Evolutionary conservation across 2,113 vertebrate genomes (phyloP), one percentile per base, ranked within the genome.

Genomic region (Telmatochromis sp.): DNA sequence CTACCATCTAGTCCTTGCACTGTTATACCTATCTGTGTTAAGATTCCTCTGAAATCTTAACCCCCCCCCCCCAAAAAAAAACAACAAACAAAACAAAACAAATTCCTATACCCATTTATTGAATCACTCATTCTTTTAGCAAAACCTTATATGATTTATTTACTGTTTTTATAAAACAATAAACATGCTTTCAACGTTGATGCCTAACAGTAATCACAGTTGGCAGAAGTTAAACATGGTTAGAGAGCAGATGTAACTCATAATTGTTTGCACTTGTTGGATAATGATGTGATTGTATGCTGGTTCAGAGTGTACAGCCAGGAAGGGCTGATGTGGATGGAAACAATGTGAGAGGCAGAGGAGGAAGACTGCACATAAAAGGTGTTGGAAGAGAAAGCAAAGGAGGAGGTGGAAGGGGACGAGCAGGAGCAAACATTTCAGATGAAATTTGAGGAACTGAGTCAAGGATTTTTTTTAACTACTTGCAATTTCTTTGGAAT

Each of bases 41-140:
- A 57, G 23, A 57, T 14, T 9, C 55, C 55, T 5, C 28, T 63
- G 28, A 33, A 60, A 19, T 35, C 17, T 63, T 63, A 35, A 6
- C 3, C 1, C 9, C 53, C 8, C 3, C n/a, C n/a, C 19, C 9
- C 2, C 0, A 26, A 26, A 1, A 15, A 49, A 9, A 49, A 2
- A 3, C 3, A 4, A 26, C 1, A 26, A 26, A 26, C 26, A 4
- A 8, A 14, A 5, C 2, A 68, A 42, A 42, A 14, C 5, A 6
- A 73, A 73, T 6, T 28, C 13, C 14, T 73, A 15, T 45, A 17
- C 21, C 13, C 3, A 1, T 75, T 47, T 11, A 26, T 28, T 47
- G 6, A 47, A 47, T 75, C 40, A 47, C 11, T 75, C 23, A 28
- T 28, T 28, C 6, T 17, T 75, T 28, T 75, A 10, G 23, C 42